A percentile compares a stretch with the other conserved stretches of the same genome.
Conservation (phyloP, 2,888 invertebrate genomes). For the Plagodis dolabraria region DNA sequence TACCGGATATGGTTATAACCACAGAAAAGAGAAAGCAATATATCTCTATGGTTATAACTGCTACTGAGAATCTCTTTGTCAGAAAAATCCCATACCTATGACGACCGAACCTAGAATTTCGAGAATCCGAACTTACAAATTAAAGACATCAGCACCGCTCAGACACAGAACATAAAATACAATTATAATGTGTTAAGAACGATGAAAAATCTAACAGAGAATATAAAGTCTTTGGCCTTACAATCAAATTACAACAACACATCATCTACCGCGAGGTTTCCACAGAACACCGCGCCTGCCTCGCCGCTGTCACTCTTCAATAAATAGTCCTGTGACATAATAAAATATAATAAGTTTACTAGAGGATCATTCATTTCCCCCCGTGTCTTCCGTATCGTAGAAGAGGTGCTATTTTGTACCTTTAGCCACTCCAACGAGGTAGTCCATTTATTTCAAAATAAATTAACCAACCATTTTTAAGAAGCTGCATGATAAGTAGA, state of each 20-base stretch:
- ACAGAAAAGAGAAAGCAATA: no score
- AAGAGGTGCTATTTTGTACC: no score
- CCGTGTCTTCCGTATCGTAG: neutral
- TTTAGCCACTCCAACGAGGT: no score
- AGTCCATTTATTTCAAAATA: neutral
- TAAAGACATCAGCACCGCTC: no score
- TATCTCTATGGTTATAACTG: no score
- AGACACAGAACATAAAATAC: no score
- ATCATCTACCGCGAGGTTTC: constrained; percentile 52
- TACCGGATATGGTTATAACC: no score
- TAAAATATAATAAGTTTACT: constrained; percentile 22
- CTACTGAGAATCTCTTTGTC: no score
- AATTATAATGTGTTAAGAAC: no score
- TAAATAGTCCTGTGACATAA: constrained; percentile 12
- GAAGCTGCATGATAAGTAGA: constrained; percentile 11
- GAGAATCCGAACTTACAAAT: no score
- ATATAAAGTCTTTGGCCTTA: constrained; percentile 83
- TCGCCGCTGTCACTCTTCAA: constrained; percentile 31
- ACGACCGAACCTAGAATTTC: no score
- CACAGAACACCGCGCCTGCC: constrained; percentile 53
- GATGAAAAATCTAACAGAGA: constrained; percentile 50
- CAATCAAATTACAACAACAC: constrained; percentile 68
- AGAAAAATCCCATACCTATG: no score
- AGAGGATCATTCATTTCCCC: constrained; percentile 33
- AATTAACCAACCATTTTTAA: neutral